A percentile compares a stretch with the other conserved stretches of the same genome.
These are phyloP conservation scores for Ascidia mentula DNA, from an alignment of 23 tunicate genomes.

Conservation along the genomic window DNA sequence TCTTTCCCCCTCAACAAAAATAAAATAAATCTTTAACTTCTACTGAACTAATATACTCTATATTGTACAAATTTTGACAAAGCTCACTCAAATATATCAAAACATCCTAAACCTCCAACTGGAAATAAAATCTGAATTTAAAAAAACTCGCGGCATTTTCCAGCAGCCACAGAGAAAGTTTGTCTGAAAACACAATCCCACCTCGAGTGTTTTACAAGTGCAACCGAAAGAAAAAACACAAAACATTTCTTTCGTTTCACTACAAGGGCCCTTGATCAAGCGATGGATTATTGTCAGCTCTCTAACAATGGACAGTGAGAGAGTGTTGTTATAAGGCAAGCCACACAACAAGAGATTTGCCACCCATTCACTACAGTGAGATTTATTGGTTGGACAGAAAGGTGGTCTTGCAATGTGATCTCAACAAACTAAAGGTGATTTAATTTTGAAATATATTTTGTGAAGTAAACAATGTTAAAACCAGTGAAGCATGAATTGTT, in stretches of 20 bases:
- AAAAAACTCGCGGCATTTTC: neutral
- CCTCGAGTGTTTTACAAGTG: constrained; percentile 6
- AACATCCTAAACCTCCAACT: neutral
- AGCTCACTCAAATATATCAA: neutral
- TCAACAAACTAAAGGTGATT: too few relatives aligned
- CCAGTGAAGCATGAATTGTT: too few relatives aligned
- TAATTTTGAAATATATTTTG: too few relatives aligned
- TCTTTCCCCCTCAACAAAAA: too few relatives aligned
- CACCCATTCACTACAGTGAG: neutral
- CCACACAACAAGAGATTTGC: neutral
- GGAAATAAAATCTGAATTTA: neutral
- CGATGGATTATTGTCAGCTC: neutral
- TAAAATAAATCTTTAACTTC: too few relatives aligned
- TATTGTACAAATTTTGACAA: too few relatives aligned
- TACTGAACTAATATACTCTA: too few relatives aligned
- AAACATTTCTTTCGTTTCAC: neutral
- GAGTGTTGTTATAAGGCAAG: neutral
- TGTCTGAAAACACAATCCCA: neutral
- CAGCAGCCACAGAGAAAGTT: neutral
- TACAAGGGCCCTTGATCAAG: constrained; percentile 4
- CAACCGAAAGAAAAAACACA: neutral
- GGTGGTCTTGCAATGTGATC: too few relatives aligned
- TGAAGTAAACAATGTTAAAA: too few relatives aligned
- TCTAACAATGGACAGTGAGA: neutral
- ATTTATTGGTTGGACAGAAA: neutral